These are phyloP conservation scores for Drosophila elegans DNA, from an alignment of 1,140 invertebrate genomes.

Conservation along the genomic window DNA sequence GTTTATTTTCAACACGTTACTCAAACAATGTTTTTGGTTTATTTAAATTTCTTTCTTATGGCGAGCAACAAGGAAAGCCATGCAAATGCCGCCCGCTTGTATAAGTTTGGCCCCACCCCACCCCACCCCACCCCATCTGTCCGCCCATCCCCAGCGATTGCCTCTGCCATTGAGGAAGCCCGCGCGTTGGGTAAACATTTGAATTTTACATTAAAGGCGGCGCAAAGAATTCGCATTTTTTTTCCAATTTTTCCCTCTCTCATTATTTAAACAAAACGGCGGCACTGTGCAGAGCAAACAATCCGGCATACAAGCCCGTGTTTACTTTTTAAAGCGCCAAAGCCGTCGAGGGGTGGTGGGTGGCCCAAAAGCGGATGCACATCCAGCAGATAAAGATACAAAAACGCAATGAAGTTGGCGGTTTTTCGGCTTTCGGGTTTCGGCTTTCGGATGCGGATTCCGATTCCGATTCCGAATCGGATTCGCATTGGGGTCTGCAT, in stretches of 20 bases:
- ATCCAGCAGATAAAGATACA: constrained; percentile 70
- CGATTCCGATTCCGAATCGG: constrained; percentile 7
- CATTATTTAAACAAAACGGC: constrained; percentile 81
- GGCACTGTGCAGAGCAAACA: constrained; percentile 77
- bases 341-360: constrained; percentile 35
- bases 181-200: constrained; percentile 76
- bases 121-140: too few relatives aligned
- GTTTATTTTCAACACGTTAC: constrained; percentile 83
- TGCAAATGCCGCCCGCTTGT: constrained; percentile 73
- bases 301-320: constrained; percentile 45
- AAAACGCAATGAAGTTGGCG: constrained; percentile 71
- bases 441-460: constrained; percentile 14
- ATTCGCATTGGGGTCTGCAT: constrained; percentile 49
- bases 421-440: constrained; percentile 42
- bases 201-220: constrained; percentile 82
- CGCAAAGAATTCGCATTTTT: constrained; percentile 75
- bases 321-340: constrained; percentile 80
- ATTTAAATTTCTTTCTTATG: constrained; percentile 83
- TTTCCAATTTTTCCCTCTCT: constrained; percentile 44
- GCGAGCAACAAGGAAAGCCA: constrained; percentile 72
- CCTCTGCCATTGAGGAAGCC: constrained; percentile 62
- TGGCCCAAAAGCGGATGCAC: constrained; percentile 19
- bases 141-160: neutral
- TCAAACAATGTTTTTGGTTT: constrained; percentile 83
- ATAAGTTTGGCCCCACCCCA: constrained; percentile 49